Evolutionary conservation across 2,797 vertebrate species (phyloP), one percentile per base, ranked within the genome.

Genomic region (Zalophus californianus): DNA sequence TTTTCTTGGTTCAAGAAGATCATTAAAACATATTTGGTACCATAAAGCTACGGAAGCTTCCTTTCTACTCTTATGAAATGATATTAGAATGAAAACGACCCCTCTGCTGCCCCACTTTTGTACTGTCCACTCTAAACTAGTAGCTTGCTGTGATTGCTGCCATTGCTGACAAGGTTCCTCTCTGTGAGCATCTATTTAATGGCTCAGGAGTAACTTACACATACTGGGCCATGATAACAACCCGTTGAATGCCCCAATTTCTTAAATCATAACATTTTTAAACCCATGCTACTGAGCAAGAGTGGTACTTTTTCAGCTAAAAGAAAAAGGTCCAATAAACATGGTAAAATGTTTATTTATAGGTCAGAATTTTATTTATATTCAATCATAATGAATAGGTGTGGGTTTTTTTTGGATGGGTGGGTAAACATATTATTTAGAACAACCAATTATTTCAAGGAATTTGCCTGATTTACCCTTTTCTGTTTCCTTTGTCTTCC

Each of bases 31-130:
- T 82, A 90, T 97, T 94, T 95, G 98, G 95, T 95, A 84, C 91
- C 41, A 85, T 95, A 79, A 97, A 92, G 56, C n/a, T 83, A 70
- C 62, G 32, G 29, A 95, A 52, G 21, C 85, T 75, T 97, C 91
- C 93, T 44, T 91, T 93, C 95, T 95, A 88, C 35, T 98, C 96
- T 97, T 97, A 96, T 97, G 97, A 98, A 98, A 96, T 96, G 96
- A 98, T 97, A 98, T 96, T 73, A 94, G 97, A 98, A 97, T 93
- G 80, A 97, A 97, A 98, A 95, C 68, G 72, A 96, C 77, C 90
- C 90, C 16, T 98, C 94, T 97, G 86, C 86, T 83, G 95, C 94
- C 96, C 64, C 29, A 94, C 92, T 98, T 96, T 94, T 78, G 90
- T 96, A 25, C 79, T 97, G 56, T 77, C 92, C 90, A 95, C 97